Evolutionary conservation across 2,888 invertebrate species (phyloP), one percentile per base, ranked within the genome.

Genomic region (Calameuta idolon): DNA sequence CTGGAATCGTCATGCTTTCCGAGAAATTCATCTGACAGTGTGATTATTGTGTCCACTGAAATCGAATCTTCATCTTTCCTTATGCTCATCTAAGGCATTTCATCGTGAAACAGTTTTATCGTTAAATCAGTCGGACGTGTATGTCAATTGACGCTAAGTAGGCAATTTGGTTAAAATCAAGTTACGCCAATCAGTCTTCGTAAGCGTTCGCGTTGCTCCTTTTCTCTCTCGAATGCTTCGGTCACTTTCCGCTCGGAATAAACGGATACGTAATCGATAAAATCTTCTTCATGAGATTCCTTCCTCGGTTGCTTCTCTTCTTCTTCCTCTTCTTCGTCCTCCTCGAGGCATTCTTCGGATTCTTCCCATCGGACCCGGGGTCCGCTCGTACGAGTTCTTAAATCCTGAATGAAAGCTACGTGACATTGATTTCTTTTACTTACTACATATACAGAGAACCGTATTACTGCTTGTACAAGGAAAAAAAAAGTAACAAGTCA

Each of bases 161-260:
- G 40, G 15, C 75, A 30, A 31, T 69, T 69, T 69, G 71, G 71
- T 31, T 33, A 33, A 33, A 33, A 69, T 69, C 30, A 75, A 74
- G 35, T 87, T 86, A 87, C 87, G 79, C 82, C 83, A 40, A 87
- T 81, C 34, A 85, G 74, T 69, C 77, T 77, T 37, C 75, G 81
- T 40, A 85, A 71, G 23, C 75, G 69, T 55, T 81, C 79, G 34
- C 77, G 82, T 37, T 77, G 79, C 37, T 78, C 80, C 75, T 81
- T 75, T 12, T 77, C 35, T 12, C 69, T 77, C 1, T 37, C 55
- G 1, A 74, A 34, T 12, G 78, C 79, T 74, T 74, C 80, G 23
- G 69, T 79, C 5, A 76, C 79, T 1, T 69, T 77, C 33, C 76
- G 76, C 3, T 79, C 79, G 31, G 35, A 77, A 71, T 74, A 33